phyloP scores from a whole-genome alignment of 2,888 invertebrate genomes.

The Drosophila melanosoma region DNA sequence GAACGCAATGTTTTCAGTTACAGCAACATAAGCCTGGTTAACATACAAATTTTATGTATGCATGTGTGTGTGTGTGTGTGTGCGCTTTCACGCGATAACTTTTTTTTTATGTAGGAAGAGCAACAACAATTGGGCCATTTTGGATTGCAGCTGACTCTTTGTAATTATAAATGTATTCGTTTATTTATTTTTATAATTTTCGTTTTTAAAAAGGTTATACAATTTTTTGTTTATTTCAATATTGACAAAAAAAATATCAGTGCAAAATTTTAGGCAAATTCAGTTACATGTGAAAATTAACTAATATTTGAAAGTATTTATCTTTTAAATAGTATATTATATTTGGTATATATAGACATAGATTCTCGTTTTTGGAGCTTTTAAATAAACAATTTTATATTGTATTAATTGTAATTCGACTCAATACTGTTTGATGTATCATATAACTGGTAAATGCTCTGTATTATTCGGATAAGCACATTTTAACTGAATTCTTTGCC shows the following conservation, averaged over 20 bases:
- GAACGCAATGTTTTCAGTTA: conserved; percentile 26
- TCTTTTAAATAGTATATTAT: no score
- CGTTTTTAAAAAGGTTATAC: not conserved
- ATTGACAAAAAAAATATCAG: not conserved
- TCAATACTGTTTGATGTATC: no score
- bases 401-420: no score
- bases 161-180: not conserved
- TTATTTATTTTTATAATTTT: not conserved
- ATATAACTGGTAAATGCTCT: no score
- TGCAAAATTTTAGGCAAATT: not conserved
- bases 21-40: conserved; percentile 31
- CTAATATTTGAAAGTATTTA: no score
- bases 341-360: no score
- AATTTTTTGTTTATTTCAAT: not conserved
- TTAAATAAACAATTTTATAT: no score
- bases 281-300: not conserved
- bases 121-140: conserved; percentile 7
- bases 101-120: not conserved
- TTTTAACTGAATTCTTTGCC: not conserved
- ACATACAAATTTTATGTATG: conserved; percentile 9
- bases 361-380: no score
- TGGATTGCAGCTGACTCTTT: not conserved
- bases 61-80: not conserved
- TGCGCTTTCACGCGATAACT: not conserved
- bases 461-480: no score